These are phyloP conservation scores for Camelus bactrianus DNA, from an alignment of 2,113 vertebrate genomes.

Conservation along the genomic window DNA sequence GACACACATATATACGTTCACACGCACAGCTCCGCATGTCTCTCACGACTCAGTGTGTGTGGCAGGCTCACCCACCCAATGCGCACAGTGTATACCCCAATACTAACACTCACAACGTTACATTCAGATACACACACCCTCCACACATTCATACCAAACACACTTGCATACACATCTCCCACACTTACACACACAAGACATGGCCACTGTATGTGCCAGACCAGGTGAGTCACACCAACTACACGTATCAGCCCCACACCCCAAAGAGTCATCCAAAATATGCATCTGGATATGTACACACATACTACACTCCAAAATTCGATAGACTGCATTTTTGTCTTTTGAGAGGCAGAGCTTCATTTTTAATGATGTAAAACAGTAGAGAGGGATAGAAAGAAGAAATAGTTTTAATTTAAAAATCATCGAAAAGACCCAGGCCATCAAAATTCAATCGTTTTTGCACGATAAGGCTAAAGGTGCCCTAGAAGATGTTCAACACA, in stretches of 20 bases:
- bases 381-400: neutral
- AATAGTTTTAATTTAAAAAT: slow-evolving; percentile 52
- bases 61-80: neutral
- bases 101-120: neutral
- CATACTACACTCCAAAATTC: slow-evolving; percentile 55
- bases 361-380: slow-evolving; percentile 65
- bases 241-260: neutral
- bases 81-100: neutral
- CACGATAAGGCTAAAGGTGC: neutral
- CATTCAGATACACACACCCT: neutral
- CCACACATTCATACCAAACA: neutral
- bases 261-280: neutral
- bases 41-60: neutral
- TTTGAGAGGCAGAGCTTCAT: slow-evolving; percentile 41
- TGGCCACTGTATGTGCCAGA: neutral
- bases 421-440: neutral
- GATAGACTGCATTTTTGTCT: neutral
- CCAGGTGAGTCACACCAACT: neutral
- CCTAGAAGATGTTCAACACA: neutral
- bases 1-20: neutral
- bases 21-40: neutral
- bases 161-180: neutral
- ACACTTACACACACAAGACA: neutral
- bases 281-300: neutral
- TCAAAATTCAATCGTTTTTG: neutral